A percentile compares a stretch with the other conserved stretches of the same genome.
Conservation (phyloP, 2,888 invertebrate species). For the Calephelis perditalis region DNA sequence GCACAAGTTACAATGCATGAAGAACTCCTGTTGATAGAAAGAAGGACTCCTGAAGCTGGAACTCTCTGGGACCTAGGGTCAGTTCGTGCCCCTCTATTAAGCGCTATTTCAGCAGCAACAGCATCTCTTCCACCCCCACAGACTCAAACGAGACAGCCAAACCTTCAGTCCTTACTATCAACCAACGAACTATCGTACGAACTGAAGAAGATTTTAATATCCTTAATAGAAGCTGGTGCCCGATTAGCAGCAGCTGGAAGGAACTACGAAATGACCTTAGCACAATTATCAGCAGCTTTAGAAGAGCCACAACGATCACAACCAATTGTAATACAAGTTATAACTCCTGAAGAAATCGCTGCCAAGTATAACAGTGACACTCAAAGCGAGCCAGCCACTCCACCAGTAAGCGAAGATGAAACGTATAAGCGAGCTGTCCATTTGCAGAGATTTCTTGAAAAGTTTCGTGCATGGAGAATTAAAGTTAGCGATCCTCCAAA, state of each 20-base stretch:
- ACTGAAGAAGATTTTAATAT: constrained; percentile 61
- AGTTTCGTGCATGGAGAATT: constrained; percentile 57
- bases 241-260: constrained; percentile 60
- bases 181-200: constrained; percentile 66
- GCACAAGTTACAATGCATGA: constrained; percentile 58
- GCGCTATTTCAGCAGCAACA: constrained; percentile 62
- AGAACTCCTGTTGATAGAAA: constrained; percentile 57
- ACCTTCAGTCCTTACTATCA: constrained; percentile 60
- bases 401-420: constrained; percentile 34
- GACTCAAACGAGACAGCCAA: constrained; percentile 52
- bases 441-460: constrained; percentile 57
- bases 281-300: constrained; percentile 56
- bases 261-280: constrained; percentile 58
- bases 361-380: constrained; percentile 40
- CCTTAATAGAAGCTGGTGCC: constrained; percentile 66
- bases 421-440: constrained; percentile 54
- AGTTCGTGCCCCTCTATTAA: constrained; percentile 57
- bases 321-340: constrained; percentile 49
- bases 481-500: constrained; percentile 54
- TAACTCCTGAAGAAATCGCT: constrained; percentile 63
- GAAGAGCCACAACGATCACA: constrained; percentile 49
- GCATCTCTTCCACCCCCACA: constrained; percentile 55
- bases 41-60: constrained; percentile 57
- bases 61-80: constrained; percentile 63
- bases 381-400: constrained; percentile 20